Percentiles rank a stretch among this genome's conserved stretches.
phyloP scores from a whole-genome alignment of 2,797 vertebrate genomes.

The Zalophus californianus region DNA sequence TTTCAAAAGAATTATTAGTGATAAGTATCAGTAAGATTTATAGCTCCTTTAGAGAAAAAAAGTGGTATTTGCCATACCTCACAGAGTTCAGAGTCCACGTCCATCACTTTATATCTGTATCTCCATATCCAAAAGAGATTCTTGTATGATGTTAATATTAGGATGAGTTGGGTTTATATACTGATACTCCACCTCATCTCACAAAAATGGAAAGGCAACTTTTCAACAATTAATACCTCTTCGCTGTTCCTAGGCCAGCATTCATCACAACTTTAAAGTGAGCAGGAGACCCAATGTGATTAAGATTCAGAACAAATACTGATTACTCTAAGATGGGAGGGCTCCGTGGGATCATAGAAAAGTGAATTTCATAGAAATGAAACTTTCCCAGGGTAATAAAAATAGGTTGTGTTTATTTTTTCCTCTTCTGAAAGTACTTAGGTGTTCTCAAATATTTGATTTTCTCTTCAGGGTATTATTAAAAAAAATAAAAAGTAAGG shows the following conservation, averaged over 20 bases:
- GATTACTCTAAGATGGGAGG: neutral
- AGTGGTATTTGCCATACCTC: neutral
- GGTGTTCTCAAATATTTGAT: conserved; percentile 43
- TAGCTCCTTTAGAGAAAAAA: conserved; percentile 40
- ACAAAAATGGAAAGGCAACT: neutral
- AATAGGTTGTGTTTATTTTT: neutral
- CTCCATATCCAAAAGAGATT: neutral
- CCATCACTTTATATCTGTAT: neutral
- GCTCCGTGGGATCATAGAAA: neutral
- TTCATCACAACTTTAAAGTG: neutral
- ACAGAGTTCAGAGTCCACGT: neutral
- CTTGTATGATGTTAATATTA: neutral
- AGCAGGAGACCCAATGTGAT: neutral
- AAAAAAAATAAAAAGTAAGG: neutral
- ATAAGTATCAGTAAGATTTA: conserved; percentile 26
- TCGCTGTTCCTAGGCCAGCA: neutral
- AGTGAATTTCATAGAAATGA: neutral
- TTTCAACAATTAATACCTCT: neutral
- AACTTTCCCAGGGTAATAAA: neutral
- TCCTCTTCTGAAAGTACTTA: conserved; percentile 1
- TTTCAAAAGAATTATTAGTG: conserved; percentile 57
- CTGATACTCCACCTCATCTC: neutral
- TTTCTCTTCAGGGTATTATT: conserved; percentile 45
- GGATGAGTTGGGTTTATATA: neutral
- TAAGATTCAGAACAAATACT: neutral